phyloP scores from a whole-genome alignment of 2,113 vertebrate species.

The Lampris incognitus region DNA sequence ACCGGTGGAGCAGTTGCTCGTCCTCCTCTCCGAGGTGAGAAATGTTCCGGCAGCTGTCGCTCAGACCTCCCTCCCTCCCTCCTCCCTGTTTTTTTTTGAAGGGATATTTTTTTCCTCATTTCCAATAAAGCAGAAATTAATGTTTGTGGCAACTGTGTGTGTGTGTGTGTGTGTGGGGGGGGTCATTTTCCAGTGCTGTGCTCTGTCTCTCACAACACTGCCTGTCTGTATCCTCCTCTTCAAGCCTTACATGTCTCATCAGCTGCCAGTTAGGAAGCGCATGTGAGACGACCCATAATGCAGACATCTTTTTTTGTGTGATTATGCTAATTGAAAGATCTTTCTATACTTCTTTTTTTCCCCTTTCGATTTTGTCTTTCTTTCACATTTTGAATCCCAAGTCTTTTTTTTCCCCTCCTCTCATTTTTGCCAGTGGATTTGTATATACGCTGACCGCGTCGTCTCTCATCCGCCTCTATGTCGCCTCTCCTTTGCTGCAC shows the following conservation, averaged over 20 bases:
- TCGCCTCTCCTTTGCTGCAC: slow-evolving; percentile 25
- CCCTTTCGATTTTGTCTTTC: not conserved
- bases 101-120: slow-evolving; percentile 68
- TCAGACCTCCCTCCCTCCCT: slow-evolving; percentile 54
- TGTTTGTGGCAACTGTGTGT: slow-evolving; percentile 79
- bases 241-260: slow-evolving; percentile 73
- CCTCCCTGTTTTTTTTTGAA: slow-evolving; percentile 37
- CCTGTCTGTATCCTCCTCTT: slow-evolving; percentile 74
- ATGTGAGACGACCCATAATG: slow-evolving; percentile 47
- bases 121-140: slow-evolving; percentile 80
- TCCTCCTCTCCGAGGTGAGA: slow-evolving; percentile 76
- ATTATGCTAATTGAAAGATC: slow-evolving; percentile 28
- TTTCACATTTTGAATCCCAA: slow-evolving; percentile 23
- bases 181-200: slow-evolving; percentile 62
- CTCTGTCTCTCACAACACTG: slow-evolving; percentile 73
- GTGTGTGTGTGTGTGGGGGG: slow-evolving; percentile 20
- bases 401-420: slow-evolving; percentile 16
- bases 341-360: slow-evolving; percentile 28
- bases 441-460: not conserved
- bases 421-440: slow-evolving; percentile 37
- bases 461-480: slow-evolving; percentile 45
- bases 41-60: slow-evolving; percentile 87
- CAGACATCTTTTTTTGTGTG: not conserved
- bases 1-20: slow-evolving; percentile 88
- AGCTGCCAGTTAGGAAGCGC: slow-evolving; percentile 69